A percentile compares a stretch with the other conserved stretches of the same genome.
These are phyloP conservation scores for Leiothrix lutea DNA, from an alignment of 2,113 vertebrate genomes.

Conservation along the genomic window DNA sequence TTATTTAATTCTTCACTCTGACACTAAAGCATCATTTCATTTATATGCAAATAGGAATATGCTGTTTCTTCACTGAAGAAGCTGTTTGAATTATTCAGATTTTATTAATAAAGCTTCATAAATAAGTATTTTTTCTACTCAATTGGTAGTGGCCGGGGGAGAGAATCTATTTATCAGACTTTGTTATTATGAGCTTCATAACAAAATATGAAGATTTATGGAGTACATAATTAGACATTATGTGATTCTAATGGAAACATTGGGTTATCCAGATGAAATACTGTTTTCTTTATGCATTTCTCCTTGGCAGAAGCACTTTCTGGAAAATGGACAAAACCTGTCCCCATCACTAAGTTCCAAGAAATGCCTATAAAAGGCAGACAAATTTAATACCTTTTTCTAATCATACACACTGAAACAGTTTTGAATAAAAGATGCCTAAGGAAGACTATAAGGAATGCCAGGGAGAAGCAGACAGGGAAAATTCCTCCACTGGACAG, in stretches of 20 bases:
- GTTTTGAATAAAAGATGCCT: neutral
- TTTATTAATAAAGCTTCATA: constrained; percentile 65
- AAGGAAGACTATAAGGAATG: neutral
- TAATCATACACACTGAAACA: neutral
- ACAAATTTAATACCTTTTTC: neutral
- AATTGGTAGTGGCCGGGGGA: constrained; percentile 42
- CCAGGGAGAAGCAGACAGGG: neutral
- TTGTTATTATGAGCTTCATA: constrained; percentile 45
- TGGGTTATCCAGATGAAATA: constrained; percentile 35
- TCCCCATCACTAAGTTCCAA: neutral
- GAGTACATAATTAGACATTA: constrained; percentile 55
- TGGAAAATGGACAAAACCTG: neutral
- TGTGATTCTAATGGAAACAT: constrained; percentile 53
- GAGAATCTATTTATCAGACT: constrained; percentile 62
- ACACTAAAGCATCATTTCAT: constrained; percentile 72
- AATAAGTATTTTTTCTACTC: constrained; percentile 54
- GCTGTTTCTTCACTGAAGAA: constrained; percentile 51
- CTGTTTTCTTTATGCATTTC: neutral
- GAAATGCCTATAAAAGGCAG: neutral
- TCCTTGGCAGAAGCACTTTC: constrained; percentile 8
- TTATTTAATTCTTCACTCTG: constrained; percentile 70
- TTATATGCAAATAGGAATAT: constrained; percentile 69
- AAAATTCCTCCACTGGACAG: neutral
- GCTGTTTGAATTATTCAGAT: constrained; percentile 65
- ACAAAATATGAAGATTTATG: constrained; percentile 66